Base-by-base conservation (phyloP, 2,113 vertebrate species). In the Athene cunicularia region DNA sequence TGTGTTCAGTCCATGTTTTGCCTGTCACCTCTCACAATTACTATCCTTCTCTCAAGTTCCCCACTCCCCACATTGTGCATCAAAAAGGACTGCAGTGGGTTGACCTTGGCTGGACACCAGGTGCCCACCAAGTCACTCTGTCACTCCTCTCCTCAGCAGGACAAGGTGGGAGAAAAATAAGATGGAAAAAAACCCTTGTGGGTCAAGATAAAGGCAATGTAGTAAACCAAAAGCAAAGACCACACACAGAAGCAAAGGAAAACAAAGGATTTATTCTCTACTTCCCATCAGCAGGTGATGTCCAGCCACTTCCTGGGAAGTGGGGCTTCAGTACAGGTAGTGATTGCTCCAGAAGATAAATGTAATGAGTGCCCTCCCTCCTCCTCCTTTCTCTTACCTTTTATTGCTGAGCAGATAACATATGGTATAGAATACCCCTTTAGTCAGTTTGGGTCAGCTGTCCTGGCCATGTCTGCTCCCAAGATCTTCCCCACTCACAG, bases 261-360 rank as follows among this genome's bases (percentile, higher is more conserved):
- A 75, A 58, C 55, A 35, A 56, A n/a, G 20, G 9, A 32, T 45
- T 75, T 80, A 16, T 32, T 33, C 21, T 47, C 21, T 35, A 8
- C 0, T 1, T 76, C 12, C 37, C 12, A 53, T 30, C 24, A 72
- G 6, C 23, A 62, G 41, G 2, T 2, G 4, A 14, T 18, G 20
- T 28, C 5, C 13, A 30, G 23, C 7, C 32, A 27, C 27, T 37
- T 74, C 28, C 4, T 4, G 4, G 18, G 35, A 86, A 39, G 14
- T 1, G 22, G 41, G 19, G 14, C 27, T 85, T 77, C 60, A 32
- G 23, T 22, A 76, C 8, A 3, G 3, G 8, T 21, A 47, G 45
- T 47, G 45, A 19, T 47, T 47, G n/a, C 15, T 55, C 47, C 33
- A 33, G 24, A 85, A 70, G 23, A 75, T 16, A 70, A 80, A 75